These are phyloP conservation scores for Diabrotica undecimpunctata DNA, from an alignment of 1,140 invertebrate species.

Conservation along the genomic window DNA sequence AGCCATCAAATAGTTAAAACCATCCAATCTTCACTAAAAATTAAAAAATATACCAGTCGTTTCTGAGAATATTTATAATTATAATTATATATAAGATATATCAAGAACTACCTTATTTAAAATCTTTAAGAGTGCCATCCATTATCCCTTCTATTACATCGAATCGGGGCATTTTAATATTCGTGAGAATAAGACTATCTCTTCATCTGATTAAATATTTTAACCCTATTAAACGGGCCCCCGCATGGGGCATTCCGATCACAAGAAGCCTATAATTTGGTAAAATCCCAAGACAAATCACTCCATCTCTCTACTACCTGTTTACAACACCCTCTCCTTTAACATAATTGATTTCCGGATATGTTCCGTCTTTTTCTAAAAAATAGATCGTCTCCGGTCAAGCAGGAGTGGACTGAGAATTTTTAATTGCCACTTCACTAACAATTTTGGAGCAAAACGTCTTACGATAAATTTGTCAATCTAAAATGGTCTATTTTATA, in stretches of 20 bases:
- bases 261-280: slow-evolving; percentile 15
- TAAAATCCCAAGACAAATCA: slow-evolving; percentile 17
- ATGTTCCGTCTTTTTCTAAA: not conserved
- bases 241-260: slow-evolving; percentile 1
- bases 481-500: too few relatives aligned
- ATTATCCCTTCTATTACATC: not conserved
- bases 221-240: slow-evolving; percentile 3
- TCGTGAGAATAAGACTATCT: slow-evolving; percentile 13
- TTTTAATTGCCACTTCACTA: too few relatives aligned
- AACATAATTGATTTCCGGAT: slow-evolving; percentile 18
- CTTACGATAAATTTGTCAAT: too few relatives aligned
- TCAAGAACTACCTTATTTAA: too few relatives aligned
- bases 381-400: not conserved
- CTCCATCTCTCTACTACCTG: slow-evolving; percentile 7
- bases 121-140: too few relatives aligned
- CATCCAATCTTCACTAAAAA: too few relatives aligned
- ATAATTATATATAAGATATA: too few relatives aligned
- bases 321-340: slow-evolving; percentile 9
- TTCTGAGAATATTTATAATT: too few relatives aligned
- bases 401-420: not conserved
- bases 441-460: too few relatives aligned
- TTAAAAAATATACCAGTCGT: too few relatives aligned
- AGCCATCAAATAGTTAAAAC: too few relatives aligned
- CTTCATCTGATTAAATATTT: slow-evolving; percentile 8
- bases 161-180: not conserved